Conservation (phyloP, 1,140 invertebrate genomes). For the Drosophila littoralis region DNA sequence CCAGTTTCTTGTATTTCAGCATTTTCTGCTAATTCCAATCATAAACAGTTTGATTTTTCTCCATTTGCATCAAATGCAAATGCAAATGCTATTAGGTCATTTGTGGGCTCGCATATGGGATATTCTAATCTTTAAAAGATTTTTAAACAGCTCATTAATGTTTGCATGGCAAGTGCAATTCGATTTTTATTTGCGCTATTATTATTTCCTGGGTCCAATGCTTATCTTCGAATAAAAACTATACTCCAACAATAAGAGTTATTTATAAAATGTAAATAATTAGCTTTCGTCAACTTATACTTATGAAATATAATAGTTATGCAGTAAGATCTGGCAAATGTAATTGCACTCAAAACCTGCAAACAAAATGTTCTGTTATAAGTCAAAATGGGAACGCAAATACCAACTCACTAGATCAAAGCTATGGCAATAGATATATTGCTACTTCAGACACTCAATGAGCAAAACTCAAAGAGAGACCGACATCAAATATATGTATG, state of each 20-base stretch:
- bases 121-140: not conserved
- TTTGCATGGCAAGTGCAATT: not conserved
- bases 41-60: constrained; percentile 7
- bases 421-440: constrained; percentile 20
- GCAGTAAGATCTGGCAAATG: constrained; percentile 3
- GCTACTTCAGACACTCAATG: constrained; percentile 35
- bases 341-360: constrained; percentile 1
- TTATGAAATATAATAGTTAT: not conserved
- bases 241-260: too few relatives aligned
- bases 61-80: constrained; percentile 7
- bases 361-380: constrained; percentile 29
- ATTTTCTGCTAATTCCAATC: constrained; percentile 1
- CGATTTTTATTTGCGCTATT: too few relatives aligned
- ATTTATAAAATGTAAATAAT: too few relatives aligned
- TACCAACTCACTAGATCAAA: constrained; percentile 61
- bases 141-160: not conserved
- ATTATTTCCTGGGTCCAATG: too few relatives aligned
- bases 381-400: constrained; percentile 11
- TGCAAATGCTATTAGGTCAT: constrained; percentile 4
- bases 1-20: not conserved
- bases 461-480: constrained; percentile 36
- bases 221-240: too few relatives aligned
- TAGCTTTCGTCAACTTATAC: not conserved
- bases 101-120: not conserved
- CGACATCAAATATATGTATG: constrained; percentile 23